Conservation (phyloP, 1,140 invertebrate genomes). For the Papilio machaon region DNA sequence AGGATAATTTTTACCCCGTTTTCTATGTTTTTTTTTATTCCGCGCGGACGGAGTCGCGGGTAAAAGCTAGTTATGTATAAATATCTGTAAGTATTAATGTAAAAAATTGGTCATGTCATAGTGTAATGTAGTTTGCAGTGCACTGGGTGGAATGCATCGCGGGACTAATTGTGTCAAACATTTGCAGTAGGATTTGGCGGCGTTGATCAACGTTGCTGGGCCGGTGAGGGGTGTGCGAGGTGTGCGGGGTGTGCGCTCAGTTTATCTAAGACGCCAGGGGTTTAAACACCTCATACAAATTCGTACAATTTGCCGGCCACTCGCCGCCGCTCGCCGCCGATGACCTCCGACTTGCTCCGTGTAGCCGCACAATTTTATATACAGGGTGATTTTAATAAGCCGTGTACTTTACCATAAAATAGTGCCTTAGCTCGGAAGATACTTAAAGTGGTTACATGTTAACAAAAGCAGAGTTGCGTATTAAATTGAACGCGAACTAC, state of each 20-base stretch:
- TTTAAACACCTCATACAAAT: slow-evolving; percentile 70
- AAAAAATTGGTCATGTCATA: background rate
- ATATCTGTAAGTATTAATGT: background rate
- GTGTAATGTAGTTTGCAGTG: background rate
- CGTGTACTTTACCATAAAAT: background rate
- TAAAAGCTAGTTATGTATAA: background rate
- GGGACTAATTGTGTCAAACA: slow-evolving; percentile 42
- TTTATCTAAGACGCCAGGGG: slow-evolving; percentile 61
- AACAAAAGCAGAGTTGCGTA: too few species aligned
- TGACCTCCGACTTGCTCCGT: slow-evolving; percentile 17
- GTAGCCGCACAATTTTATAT: background rate
- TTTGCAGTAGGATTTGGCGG: slow-evolving; percentile 48
- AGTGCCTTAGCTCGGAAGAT: too few species aligned
- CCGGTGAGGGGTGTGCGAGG: slow-evolving; percentile 42
- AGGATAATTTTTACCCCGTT: too few species aligned
- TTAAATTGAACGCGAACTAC: too few species aligned
- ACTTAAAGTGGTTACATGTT: too few species aligned
- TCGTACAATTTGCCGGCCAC: slow-evolving; percentile 52
- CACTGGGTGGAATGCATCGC: slow-evolving; percentile 3
- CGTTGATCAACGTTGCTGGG: slow-evolving; percentile 36
- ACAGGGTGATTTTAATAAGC: background rate
- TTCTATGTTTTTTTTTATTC: too few species aligned
- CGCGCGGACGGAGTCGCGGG: too few species aligned
- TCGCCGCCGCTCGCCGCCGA: slow-evolving; percentile 51
- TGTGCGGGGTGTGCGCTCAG: slow-evolving; percentile 40